These are phyloP conservation scores for Lepidurus apus DNA, from an alignment of 1,140 invertebrate species.

Conservation along the genomic window DNA sequence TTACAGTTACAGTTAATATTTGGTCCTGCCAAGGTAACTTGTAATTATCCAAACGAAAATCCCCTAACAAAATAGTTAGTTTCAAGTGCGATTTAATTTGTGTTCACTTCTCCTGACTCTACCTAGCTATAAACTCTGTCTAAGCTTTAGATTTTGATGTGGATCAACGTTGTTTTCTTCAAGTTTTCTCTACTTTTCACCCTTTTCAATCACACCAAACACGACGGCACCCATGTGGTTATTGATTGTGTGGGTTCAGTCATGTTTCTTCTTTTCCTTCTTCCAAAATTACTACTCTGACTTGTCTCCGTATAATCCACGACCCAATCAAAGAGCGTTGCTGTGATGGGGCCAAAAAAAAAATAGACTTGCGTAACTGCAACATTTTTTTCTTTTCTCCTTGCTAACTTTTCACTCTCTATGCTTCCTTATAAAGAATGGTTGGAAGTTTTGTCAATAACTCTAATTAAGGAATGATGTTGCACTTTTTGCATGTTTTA, in stretches of 20 bases:
- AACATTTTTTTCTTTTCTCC: not conserved
- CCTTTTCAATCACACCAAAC: too few relatives aligned
- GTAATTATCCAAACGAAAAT: too few relatives aligned
- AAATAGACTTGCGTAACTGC: not conserved
- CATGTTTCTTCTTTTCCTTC: not conserved
- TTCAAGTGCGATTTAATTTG: too few relatives aligned
- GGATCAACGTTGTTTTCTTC: too few relatives aligned
- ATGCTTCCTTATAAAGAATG: not conserved
- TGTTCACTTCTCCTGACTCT: too few relatives aligned
- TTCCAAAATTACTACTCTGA: not conserved
- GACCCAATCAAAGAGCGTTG: not conserved
- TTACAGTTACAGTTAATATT: too few relatives aligned
- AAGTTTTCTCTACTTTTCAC: too few relatives aligned
- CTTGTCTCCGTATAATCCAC: not conserved
- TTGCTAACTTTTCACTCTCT: not conserved
- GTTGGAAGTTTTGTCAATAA: not conserved
- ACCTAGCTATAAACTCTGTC: too few relatives aligned
- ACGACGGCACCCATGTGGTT: not conserved
- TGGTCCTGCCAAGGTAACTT: too few relatives aligned
- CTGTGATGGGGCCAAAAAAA: not conserved
- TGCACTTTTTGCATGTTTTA: conserved; percentile 16
- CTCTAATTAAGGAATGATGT: conserved; percentile 23
- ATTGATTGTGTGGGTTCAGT: not conserved
- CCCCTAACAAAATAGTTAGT: too few relatives aligned
- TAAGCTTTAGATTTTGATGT: too few relatives aligned